Base-by-base conservation (phyloP, 2,888 invertebrate species). In the Drosophila formosana region DNA sequence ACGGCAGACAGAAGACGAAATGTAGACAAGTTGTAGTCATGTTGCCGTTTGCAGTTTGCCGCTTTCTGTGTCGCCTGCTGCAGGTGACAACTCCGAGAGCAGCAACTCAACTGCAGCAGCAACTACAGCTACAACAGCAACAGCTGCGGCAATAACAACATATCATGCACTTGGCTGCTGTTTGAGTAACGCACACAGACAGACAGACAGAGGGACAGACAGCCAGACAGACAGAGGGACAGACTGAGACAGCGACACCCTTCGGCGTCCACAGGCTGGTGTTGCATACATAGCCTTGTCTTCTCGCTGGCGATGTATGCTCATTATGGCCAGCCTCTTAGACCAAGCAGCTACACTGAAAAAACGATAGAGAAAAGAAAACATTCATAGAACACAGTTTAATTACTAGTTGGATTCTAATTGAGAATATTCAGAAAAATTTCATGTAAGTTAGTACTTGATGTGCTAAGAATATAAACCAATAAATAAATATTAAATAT, bases 21-120 rank as follows among this genome's bases (percentile, higher is more conserved):
- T 83, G 83, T 83, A 81, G 83, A 83, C 83, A 83, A 84, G 78
- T 77, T 84, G 87, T 84, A 87, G 84, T 86, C 83, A 79, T 86
- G 87, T 82, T 78, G 85, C 80, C 74, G 71, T 75, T 79, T 68
- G 79, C 82, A 62, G 79, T 69, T 53, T 69, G 66, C 66, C 64
- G 72, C 50, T 45, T 72, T 47, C 53, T 63, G 74, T 50, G 74
- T 50, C 60, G 80, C 79, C 78, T 66, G 76, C 85, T 82, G 84
- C 82, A 84, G 88, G 88, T 84, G 87, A 82, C 87, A 87, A 75
- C 80, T 66, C 49, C 58, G 50, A 65, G 73, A 72, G 79, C 79
- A 78, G 55, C 65, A 47, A 58, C 53, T 39, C 67, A 70, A 11
- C 25, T 23, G 52, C 39, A 43, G 25, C 58, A 58, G 28, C 75